Base-by-base conservation (phyloP, 2,888 invertebrate species). In the Himalopsyche kuldschensis region DNA sequence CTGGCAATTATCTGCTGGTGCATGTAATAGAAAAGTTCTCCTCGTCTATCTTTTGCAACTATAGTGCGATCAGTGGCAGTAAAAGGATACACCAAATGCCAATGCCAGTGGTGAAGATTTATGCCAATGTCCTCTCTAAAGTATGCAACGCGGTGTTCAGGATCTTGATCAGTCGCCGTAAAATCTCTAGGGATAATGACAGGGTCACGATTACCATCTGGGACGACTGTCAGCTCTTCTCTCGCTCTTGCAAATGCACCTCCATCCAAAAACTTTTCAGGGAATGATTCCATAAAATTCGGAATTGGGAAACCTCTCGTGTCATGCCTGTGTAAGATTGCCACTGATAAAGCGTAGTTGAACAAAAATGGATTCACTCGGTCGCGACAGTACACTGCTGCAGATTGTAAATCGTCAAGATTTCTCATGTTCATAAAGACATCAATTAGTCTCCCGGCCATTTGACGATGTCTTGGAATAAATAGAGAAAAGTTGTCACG, bases 41-140 rank as follows among this genome's bases (percentile, higher is more conserved):
- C 94, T 75, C 94, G 90, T 84, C 94, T 90, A 88, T 94, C 93
- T 87, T 94, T 93, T 78, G 89, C 88, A 10, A 94, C 93, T 80
- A 93, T 92, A 47, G 87, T 86, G 63, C 89, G 89, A 24, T 91
- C 89, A 87, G 92, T 90, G 0, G 94, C 93, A 87, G 94, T 94
- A 89, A 95, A 95, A 0, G 97, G 97, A 89, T 97, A 97, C 3
- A 97, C 96, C 86, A 97, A 92, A 89, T 97, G 97, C 97, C 97
- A 97, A 88, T 97, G 97, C 97, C 97, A 97, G 89, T 97, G 97
- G 89, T 97, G 97, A 78, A 96, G 94, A 90, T 97, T 97, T 87
- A 97, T 92, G 86, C 96, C 96, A 84, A 96, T 91, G 89, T 97
- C 97, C 89, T 97, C 97, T 63, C 97, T 93, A 93, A 95, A 97